phyloP scores from a whole-genome alignment of 2,888 invertebrate genomes.

The Pachymerium ferrugineum region DNA sequence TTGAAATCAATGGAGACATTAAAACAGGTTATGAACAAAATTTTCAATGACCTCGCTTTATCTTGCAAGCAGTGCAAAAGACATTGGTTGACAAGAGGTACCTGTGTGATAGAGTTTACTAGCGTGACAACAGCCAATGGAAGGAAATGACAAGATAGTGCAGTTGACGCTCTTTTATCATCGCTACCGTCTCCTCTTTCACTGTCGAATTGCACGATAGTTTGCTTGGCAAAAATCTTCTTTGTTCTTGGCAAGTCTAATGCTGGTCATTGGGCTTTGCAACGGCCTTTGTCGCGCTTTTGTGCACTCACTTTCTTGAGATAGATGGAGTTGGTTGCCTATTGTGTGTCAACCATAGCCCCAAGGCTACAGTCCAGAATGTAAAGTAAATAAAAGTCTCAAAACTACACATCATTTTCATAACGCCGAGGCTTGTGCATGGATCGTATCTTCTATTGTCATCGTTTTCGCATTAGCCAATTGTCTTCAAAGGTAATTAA shows the following conservation, averaged over 20 bases:
- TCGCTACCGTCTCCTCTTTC: background rate
- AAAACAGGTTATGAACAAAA: no score
- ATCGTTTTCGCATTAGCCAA: background rate
- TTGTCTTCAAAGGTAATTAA: background rate
- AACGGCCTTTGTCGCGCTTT: background rate
- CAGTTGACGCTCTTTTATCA: constrained; percentile 17
- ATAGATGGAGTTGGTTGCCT: background rate
- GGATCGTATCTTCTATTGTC: background rate
- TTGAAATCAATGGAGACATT: no score
- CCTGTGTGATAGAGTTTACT: background rate
- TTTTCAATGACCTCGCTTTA: no score
- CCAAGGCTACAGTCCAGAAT: background rate
- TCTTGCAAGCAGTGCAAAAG: no score
- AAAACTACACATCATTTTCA: constrained; percentile 16
- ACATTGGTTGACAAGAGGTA: background rate
- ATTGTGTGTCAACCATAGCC: background rate
- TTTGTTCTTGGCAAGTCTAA: constrained; percentile 1
- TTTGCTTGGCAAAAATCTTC: background rate
- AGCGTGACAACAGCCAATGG: background rate
- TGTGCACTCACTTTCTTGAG: constrained; percentile 6
- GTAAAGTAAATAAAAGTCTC: background rate
- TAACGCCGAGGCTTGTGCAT: background rate
- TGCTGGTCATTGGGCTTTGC: constrained; percentile 8
- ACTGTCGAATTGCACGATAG: background rate
- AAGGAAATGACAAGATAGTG: constrained; percentile 15